phyloP scores from a whole-genome alignment of 2,888 invertebrate genomes.

The Alcis repandata region DNA sequence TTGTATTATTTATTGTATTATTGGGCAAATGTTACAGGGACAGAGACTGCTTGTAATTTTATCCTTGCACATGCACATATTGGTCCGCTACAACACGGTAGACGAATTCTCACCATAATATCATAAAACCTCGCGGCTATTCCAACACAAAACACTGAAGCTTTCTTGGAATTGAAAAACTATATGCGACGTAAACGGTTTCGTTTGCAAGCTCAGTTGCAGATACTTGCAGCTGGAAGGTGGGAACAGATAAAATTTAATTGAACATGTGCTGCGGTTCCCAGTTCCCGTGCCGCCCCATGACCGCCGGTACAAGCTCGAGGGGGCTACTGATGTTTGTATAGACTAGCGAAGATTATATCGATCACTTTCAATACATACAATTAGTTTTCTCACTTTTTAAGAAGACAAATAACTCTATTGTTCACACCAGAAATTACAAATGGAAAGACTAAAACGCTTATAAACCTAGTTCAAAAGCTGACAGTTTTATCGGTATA shows the following conservation, averaged over 20 bases:
- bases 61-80: too few species aligned
- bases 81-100: neutral
- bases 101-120: neutral
- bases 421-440: too few species aligned
- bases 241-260: slow-evolving; percentile 62
- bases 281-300: slow-evolving; percentile 41
- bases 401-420: too few species aligned
- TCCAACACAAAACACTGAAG: neutral
- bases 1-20: too few species aligned
- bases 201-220: slow-evolving; percentile 27
- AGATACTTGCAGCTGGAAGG: slow-evolving; percentile 32
- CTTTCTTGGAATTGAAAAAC: slow-evolving; percentile 13
- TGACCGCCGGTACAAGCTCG: slow-evolving; percentile 41
- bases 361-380: too few species aligned
- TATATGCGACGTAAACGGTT: slow-evolving; percentile 1
- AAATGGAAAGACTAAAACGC: too few species aligned
- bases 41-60: too few species aligned
- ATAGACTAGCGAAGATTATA: too few species aligned
- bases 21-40: too few species aligned
- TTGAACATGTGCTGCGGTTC: slow-evolving; percentile 70
- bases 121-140: neutral
- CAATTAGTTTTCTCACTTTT: too few species aligned
- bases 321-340: slow-evolving; percentile 22
- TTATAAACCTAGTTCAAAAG: too few species aligned
- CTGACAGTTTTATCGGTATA: too few species aligned